Percentiles rank a stretch among this genome's conserved stretches.
Conservation (phyloP, 2,113 vertebrate species). For the Circaetus cinerascens region DNA sequence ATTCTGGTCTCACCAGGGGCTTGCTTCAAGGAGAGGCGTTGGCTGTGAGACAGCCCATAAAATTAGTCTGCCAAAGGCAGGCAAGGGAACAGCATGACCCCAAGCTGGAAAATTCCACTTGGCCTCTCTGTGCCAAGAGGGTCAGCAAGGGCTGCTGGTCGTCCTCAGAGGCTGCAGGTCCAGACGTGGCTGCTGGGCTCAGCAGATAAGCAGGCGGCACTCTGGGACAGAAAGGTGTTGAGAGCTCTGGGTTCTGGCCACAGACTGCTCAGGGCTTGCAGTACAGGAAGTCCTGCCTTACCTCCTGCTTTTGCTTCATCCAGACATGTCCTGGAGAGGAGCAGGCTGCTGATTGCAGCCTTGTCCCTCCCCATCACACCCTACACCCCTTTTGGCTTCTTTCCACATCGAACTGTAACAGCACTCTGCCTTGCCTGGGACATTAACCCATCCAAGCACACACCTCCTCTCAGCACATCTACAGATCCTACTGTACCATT, state of each 20-base stretch:
- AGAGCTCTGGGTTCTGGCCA: not conserved
- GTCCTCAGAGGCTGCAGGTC: not conserved
- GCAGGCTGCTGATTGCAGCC: not conserved
- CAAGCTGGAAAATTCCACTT: conserved; percentile 42
- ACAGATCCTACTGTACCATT: not conserved
- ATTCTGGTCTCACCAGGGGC: not conserved
- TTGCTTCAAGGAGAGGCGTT: not conserved
- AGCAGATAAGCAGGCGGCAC: not conserved
- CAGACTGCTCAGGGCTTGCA: not conserved
- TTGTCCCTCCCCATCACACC: not conserved
- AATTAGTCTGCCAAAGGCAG: not conserved
- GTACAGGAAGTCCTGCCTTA: not conserved
- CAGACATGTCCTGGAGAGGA: not conserved
- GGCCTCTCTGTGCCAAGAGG: not conserved
- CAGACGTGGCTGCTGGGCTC: not conserved
- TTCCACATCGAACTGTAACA: not conserved
- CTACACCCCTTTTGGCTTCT: not conserved
- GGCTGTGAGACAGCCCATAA: not conserved
- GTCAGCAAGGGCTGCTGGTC: not conserved
- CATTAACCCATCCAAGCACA: not conserved
- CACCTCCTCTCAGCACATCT: not conserved
- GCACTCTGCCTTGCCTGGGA: not conserved
- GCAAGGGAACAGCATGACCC: not conserved
- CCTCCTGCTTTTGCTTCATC: not conserved
- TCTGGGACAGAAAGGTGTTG: not conserved